Conservation (phyloP, 2,113 vertebrate genomes). For the Podarcis cretensis region DNA sequence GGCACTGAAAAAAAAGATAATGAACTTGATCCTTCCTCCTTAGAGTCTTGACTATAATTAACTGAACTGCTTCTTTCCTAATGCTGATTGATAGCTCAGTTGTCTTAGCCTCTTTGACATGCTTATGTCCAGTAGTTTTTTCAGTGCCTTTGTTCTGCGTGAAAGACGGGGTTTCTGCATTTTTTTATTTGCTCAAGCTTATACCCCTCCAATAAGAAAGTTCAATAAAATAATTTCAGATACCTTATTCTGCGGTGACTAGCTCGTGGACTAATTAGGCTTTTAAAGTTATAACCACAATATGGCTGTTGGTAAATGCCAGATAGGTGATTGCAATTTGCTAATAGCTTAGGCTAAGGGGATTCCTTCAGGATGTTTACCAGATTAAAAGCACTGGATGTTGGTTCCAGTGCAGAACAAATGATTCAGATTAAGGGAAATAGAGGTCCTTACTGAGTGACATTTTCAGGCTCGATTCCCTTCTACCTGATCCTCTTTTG, state of each 20-base stretch:
- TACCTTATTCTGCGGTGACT: not conserved
- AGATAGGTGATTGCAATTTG: not conserved
- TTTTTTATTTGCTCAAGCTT: not conserved
- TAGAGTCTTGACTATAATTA: not conserved
- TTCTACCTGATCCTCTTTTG: not conserved
- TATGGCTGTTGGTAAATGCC: not conserved
- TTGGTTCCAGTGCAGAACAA: not conserved
- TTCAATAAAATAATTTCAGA: not conserved
- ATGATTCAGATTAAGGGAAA: not conserved
- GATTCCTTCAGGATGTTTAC: not conserved
- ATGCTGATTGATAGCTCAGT: slow-evolving; percentile 8
- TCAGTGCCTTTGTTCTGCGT: not conserved
- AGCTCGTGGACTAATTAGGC: too few relatives aligned
- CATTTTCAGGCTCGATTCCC: not conserved
- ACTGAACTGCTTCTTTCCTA: not conserved
- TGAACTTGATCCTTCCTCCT: not conserved
- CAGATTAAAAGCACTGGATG: not conserved
- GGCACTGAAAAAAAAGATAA: not conserved
- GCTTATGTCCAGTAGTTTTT: not conserved
- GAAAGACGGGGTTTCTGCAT: not conserved
- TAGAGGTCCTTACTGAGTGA: not conserved
- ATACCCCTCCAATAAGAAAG: not conserved
- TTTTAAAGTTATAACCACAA: not conserved
- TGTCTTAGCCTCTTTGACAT: slow-evolving; percentile 7
- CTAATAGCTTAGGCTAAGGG: not conserved